phyloP scores from a whole-genome alignment of 2,888 invertebrate genomes.

The Imbricaverruca yamaguchii region DNA sequence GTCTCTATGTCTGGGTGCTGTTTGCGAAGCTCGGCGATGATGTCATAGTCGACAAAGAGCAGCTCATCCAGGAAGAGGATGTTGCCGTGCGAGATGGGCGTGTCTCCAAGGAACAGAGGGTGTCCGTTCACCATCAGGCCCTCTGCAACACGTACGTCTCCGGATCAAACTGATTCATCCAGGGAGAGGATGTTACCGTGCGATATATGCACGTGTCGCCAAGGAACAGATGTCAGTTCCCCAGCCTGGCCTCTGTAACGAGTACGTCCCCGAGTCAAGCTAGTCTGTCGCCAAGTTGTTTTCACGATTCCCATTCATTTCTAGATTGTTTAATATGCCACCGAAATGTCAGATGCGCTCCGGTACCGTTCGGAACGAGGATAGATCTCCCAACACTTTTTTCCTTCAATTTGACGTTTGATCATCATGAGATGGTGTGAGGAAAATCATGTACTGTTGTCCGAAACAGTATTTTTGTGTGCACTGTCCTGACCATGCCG shows the following conservation, averaged over 20 bases:
- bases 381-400: no score
- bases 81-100: conserved; percentile 53
- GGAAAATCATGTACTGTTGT: no score
- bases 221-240: conserved; percentile 53
- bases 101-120: conserved; percentile 52
- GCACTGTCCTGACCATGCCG: no score
- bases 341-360: no score
- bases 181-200: conserved; percentile 57
- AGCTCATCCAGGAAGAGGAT: conserved; percentile 57
- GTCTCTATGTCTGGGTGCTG: conserved; percentile 58
- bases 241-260: conserved; percentile 41
- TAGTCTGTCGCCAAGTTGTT: conserved; percentile 41
- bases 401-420: no score
- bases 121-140: conserved; percentile 53
- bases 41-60: conserved; percentile 51
- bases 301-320: no score
- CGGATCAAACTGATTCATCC: conserved; percentile 42
- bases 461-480: no score
- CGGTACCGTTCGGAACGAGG: no score
- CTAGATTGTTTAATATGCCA: no score
- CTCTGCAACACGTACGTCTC: conserved; percentile 18
- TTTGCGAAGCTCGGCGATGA: conserved; percentile 47
- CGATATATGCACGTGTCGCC: conserved; percentile 52
- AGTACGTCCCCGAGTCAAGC: no score
- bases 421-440: no score